These are phyloP conservation scores for Apteryx mantelli DNA, from an alignment of 2,113 vertebrate genomes.

Conservation along the genomic window DNA sequence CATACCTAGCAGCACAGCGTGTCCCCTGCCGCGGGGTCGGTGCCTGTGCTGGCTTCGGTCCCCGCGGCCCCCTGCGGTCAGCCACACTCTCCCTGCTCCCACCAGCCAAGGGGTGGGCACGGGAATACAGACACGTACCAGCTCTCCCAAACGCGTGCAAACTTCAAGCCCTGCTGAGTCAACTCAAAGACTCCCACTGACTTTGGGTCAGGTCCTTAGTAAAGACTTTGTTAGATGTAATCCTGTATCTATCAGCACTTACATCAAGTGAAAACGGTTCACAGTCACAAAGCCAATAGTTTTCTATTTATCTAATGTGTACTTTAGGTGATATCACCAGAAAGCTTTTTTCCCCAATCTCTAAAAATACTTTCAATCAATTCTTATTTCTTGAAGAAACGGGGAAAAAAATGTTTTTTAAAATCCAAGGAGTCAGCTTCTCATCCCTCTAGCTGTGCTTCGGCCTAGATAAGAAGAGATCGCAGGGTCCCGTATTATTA, in stretches of 20 bases:
- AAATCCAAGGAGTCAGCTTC: conserved; percentile 82
- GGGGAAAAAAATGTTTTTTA: conserved; percentile 71
- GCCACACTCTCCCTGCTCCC: accelerated
- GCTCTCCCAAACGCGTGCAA: not conserved
- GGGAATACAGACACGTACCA: not conserved
- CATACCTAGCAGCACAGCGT: not conserved
- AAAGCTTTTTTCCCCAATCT: conserved; percentile 5
- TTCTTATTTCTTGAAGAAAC: conserved; percentile 71
- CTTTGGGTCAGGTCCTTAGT: conserved; percentile 51
- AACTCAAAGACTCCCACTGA: conserved; percentile 23
- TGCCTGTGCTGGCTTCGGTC: not conserved
- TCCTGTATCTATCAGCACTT: conserved; percentile 60
- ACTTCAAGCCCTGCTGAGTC: not conserved
- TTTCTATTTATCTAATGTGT: conserved; percentile 72
- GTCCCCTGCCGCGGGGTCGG: accelerated
- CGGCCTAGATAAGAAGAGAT: conserved; percentile 85
- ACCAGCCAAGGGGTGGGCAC: accelerated
- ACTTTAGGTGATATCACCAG: conserved; percentile 67
- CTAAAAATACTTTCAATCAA: conserved; percentile 73
- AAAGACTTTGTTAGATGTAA: conserved; percentile 64
- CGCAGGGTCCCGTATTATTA: conserved; percentile 86
- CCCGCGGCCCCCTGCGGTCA: not conserved
- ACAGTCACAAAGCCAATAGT: conserved; percentile 61
- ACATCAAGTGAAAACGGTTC: conserved; percentile 57
- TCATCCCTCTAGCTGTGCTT: conserved; percentile 76